These are phyloP conservation scores for Chaetogeoica ovagalla DNA, from an alignment of 2,888 invertebrate genomes.

Conservation along the genomic window DNA sequence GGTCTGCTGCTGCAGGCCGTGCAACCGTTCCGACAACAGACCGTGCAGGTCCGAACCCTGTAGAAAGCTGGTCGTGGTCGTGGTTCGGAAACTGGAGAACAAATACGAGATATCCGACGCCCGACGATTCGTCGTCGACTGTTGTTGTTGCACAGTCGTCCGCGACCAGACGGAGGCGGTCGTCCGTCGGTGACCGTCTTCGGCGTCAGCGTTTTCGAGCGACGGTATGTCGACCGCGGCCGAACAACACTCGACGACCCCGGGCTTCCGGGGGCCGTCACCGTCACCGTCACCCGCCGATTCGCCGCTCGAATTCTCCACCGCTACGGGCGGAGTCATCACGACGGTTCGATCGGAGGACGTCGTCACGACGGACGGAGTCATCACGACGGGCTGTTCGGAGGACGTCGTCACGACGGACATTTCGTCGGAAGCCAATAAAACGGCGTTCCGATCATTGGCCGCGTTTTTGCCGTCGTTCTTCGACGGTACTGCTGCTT, in stretches of 20 bases:
- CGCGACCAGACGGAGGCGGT: background rate
- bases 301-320: background rate
- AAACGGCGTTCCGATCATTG: no score
- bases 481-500: background rate
- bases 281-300: background rate
- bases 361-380: no score
- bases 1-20: conserved; percentile 3
- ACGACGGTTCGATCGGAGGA: no score
- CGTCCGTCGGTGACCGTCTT: background rate
- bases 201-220: background rate
- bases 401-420: no score
- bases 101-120: conserved; percentile 42
- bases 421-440: no score
- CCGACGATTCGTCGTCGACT: background rate
- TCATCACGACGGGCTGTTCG: no score
- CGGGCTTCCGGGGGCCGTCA: background rate
- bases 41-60: background rate
- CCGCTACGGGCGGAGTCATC: no score
- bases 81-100: conserved; percentile 47
- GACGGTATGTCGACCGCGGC: background rate
- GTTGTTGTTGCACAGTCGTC: background rate
- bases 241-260: background rate
- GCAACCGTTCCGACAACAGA: conserved; percentile 10
- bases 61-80: background rate
- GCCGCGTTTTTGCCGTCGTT: no score